Evolutionary conservation across 2,113 vertebrate genomes (phyloP), one percentile per base, ranked within the genome.

Genomic region (Pardalotus punctatus): DNA sequence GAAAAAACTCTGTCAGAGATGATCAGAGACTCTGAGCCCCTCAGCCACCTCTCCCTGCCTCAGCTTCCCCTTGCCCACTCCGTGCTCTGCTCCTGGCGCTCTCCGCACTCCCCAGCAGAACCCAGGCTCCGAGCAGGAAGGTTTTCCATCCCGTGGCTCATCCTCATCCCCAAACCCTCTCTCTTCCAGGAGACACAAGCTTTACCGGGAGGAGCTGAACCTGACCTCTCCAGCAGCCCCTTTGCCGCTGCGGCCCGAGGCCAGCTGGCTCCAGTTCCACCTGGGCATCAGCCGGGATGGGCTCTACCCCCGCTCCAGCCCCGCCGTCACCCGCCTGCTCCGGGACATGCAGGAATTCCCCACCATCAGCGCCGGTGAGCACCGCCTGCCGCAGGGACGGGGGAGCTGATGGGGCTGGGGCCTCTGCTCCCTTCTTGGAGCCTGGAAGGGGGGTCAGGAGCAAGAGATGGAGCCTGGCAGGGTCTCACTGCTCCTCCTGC

Each of bases 211-310:
- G 47, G 97, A 97, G 77, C 80, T 96, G 53, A 98, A 98, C 92
- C 83, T 97, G 3, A 98, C 97, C 1, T 93, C 97, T 1, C 64
- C 25, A 0, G 97, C 79, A 0, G 82, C 77, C 0, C 86, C 93
- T 0, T 54, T 98, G 48, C 96, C 93, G 11, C 88, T 99, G 33
- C 97, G 97, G 56, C 96, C 96, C 0, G 96, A 98, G 7, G 98
- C 99, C 96, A 98, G 98, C 94, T 99, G 99, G 99, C 85, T 99
- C 45, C 99, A 98, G 90, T 99, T 99, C 97, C 99, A 99, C 88
- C 93, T 99, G 96, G 99, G 98, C 19, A 99, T 99, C 74, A 99
- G 62, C 83, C 98, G 98, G 31, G 98, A 98, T 0, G 98, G 98
- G 25, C 97, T 99, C 33, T 99, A 99, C 89, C 95, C 98, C 0